A percentile compares a stretch with the other conserved stretches of the same genome.
phyloP scores from a whole-genome alignment of 2,797 vertebrate genomes.

The Pachyuromys duprasi region DNA sequence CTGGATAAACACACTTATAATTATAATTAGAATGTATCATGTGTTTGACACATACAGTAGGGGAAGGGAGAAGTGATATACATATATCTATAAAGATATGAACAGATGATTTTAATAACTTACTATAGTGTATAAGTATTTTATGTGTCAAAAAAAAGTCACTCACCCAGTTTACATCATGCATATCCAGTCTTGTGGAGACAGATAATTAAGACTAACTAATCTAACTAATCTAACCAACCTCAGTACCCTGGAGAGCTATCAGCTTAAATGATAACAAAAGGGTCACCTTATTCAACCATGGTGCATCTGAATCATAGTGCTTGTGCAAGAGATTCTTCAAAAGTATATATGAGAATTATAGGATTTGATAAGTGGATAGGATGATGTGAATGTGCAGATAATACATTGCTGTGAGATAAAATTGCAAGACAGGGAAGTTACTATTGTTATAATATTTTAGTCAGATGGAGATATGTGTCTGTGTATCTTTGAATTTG shows the following conservation, averaged over 20 bases:
- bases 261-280: background rate
- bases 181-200: background rate
- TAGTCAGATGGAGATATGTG: background rate
- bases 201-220: background rate
- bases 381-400: background rate
- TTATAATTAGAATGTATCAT: background rate
- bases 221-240: background rate
- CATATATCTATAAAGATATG: background rate
- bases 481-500: background rate
- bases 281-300: rapidly evolving
- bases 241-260: background rate
- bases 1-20: background rate
- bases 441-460: background rate
- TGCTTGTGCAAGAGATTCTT: background rate
- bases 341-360: background rate
- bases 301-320: background rate
- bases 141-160: background rate
- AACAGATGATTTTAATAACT: background rate
- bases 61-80: background rate
- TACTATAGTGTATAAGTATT: background rate
- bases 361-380: background rate
- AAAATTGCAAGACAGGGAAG: background rate
- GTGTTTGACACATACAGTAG: background rate
- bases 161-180: background rate
- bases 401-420: background rate